These are phyloP conservation scores for Typhlomys cinereus DNA, from an alignment of 2,113 vertebrate species.

Conservation along the genomic window DNA sequence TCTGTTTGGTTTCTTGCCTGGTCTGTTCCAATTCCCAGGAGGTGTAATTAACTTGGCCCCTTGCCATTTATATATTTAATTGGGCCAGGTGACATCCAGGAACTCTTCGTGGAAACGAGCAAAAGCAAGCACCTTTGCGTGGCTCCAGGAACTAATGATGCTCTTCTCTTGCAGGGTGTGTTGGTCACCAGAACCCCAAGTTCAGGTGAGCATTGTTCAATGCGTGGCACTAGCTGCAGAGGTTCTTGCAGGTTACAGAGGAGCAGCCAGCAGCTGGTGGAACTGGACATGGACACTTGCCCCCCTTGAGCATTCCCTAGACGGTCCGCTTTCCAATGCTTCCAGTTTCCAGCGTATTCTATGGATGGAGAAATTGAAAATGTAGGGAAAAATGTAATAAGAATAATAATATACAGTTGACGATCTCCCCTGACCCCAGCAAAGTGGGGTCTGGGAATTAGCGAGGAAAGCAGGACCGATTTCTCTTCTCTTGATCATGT, in stretches of 20 bases:
- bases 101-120: conserved; percentile 56
- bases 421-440: neutral
- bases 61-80: conserved; percentile 76
- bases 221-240: neutral
- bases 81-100: conserved; percentile 72
- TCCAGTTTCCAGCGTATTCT: neutral
- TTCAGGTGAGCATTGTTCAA: conserved; percentile 27
- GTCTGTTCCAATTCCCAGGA: conserved; percentile 58
- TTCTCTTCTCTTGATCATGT: neutral
- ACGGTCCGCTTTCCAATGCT: conserved; percentile 5
- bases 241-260: neutral
- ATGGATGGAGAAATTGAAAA: neutral
- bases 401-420: too few species aligned
- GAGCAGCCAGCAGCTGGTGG: conserved; percentile 16
- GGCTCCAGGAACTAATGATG: conserved; percentile 43
- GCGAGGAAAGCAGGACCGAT: neutral
- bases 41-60: conserved; percentile 69
- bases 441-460: conserved; percentile 5
- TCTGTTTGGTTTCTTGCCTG: conserved; percentile 43
- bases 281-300: neutral
- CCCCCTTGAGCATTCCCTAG: neutral
- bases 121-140: conserved; percentile 66
- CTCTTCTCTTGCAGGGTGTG: neutral
- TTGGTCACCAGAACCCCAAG: neutral
- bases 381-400: too few species aligned